Conservation (phyloP, 2,888 invertebrate genomes). For the Leucania comma region DNA sequence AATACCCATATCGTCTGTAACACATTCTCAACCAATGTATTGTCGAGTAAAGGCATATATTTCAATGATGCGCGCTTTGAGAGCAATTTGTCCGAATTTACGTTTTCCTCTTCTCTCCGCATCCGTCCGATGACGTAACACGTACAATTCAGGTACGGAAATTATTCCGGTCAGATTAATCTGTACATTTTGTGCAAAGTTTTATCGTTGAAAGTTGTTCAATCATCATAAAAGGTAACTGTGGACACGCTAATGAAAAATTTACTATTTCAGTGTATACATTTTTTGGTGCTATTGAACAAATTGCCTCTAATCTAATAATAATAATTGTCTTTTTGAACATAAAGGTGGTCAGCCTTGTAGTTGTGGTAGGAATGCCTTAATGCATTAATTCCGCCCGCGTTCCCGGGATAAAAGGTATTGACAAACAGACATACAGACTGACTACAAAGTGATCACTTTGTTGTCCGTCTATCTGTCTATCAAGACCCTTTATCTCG, state of each 20-base stretch:
- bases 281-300: background rate
- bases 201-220: conserved; percentile 25
- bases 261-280: background rate
- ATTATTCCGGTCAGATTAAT: conserved; percentile 40
- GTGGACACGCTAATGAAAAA: background rate
- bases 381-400: no score
- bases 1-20: conserved; percentile 17
- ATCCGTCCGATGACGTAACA: conserved; percentile 40
- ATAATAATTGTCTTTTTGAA: no score
- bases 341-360: no score
- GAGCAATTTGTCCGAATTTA: conserved; percentile 64
- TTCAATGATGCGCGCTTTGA: conserved; percentile 56
- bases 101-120: conserved; percentile 41
- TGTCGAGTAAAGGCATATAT: conserved; percentile 50
- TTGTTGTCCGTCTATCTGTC: no score
- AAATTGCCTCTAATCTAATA: no score
- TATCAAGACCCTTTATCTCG: no score
- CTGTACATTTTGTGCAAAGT: conserved; percentile 36
- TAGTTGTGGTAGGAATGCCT: no score
- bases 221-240: conserved; percentile 16
- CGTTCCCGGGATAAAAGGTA: no score
- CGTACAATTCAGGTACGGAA: conserved; percentile 41
- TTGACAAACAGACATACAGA: no score
- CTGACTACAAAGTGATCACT: no score
- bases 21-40: conserved; percentile 39